Percentiles rank a stretch among this genome's conserved stretches.
phyloP scores from a whole-genome alignment of 2,888 invertebrate species.

The Teleogryllus oceanicus region DNA sequence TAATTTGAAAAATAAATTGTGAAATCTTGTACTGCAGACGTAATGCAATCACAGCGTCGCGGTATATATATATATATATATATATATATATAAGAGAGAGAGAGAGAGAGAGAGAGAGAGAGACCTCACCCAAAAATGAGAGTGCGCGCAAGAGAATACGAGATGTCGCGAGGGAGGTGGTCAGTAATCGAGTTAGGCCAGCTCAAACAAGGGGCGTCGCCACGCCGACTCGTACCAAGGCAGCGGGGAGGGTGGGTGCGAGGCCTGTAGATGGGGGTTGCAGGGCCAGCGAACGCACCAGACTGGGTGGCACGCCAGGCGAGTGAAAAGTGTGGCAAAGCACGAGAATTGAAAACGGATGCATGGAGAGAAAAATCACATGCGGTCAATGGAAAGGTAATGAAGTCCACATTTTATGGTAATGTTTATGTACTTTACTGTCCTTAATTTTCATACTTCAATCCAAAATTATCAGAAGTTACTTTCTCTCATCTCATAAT shows the following conservation, averaged over 20 bases:
- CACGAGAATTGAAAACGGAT: no score
- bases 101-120: no score
- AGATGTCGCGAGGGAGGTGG: slow-evolving; percentile 2
- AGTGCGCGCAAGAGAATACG: slow-evolving; percentile 18
- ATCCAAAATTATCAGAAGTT: no score
- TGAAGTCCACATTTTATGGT: no score
- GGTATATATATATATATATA: background rate
- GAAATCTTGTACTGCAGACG: background rate
- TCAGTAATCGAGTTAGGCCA: slow-evolving; percentile 1
- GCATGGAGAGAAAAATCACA: no score
- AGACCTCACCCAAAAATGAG: background rate
- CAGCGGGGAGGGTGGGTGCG: background rate
- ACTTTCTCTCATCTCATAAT: no score
- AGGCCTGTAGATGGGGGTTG: background rate
- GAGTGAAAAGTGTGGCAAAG: no score
- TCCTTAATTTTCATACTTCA: no score
- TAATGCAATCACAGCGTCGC: background rate
- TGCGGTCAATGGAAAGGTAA: no score
- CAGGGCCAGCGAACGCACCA: background rate
- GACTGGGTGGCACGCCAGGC: no score
- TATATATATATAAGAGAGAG: no score
- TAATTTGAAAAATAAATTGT: slow-evolving; percentile 9
- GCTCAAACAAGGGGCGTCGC: background rate
- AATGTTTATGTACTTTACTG: no score
- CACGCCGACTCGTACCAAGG: background rate